Evolutionary conservation across 30 jellyfish, hydroid and myxozoan genomes (phyloP).

Genomic region (Rhopilema esculentum): DNA sequence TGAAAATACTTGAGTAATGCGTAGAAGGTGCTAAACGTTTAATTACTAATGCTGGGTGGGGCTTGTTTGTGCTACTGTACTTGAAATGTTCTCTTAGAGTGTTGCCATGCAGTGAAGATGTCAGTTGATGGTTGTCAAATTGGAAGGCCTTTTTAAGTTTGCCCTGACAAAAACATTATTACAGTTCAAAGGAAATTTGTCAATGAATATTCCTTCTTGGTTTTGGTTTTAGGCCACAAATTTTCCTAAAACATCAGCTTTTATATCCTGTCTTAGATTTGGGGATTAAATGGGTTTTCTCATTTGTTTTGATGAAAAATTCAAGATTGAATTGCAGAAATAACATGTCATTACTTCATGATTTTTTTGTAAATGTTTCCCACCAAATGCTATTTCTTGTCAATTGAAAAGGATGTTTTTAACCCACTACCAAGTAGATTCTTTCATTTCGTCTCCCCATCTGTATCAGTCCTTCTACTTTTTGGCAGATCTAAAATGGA

Average conservation of each 20-base stretch:
- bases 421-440: no score
- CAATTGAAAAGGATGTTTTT: no score
- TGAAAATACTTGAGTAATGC: no score
- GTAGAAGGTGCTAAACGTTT: no score
- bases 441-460: no score
- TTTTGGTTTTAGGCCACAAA: background rate
- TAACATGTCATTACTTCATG: no score
- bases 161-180: background rate
- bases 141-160: background rate
- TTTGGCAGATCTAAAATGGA: slow-evolving; percentile 42
- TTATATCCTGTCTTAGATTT: background rate
- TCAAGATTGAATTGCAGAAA: no score
- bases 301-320: background rate
- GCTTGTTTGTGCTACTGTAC: background rate
- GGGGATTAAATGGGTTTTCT: background rate
- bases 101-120: background rate
- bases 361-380: no score
- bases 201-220: background rate
- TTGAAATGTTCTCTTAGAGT: background rate
- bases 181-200: background rate
- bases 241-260: background rate
- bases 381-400: no score
- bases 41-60: no score
- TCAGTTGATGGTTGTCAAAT: background rate
- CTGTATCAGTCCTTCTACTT: background rate